Base-by-base conservation (phyloP, 2,113 vertebrate species). In the Hassar affinis region DNA sequence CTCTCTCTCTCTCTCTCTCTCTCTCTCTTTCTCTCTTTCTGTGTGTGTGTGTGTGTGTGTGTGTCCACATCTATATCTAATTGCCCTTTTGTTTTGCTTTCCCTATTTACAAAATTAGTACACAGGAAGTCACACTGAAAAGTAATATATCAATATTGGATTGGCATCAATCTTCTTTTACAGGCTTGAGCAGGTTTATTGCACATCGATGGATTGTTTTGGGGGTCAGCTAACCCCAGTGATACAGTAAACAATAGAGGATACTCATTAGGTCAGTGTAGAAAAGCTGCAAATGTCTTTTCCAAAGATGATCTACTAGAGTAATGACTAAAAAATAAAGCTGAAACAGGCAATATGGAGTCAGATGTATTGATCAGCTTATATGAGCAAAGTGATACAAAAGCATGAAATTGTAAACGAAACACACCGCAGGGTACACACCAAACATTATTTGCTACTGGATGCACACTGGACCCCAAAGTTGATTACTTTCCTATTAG, bases 141-240 rank as follows among this genome's bases (percentile, higher is more conserved):
- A 61, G 52, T 78, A 30, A 86, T 86, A 82, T 59, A 87, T 88
- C 80, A 62, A 30, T 76, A 86, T 87, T 85, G 86, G 83, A 85
- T 87, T 86, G 83, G 72, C 83, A 87, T 89, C 86, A 85, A 86
- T 89, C 86, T 86, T 84, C 17, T 33, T 22, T 47, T 78, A 35
- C 68, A 62, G 49, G 78, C 84, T 64, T 75, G 82, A 57, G 80
- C 75, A 84, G 57, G 38, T 86, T 84, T 86, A 88, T 89, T 86
- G 82, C 79, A 56, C 68, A 57, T 86, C 85, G 75, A 82, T 87
- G 80, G 79, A 86, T 88, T 87, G 64, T 89, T 78, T 77, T 27
- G 76, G 77, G 75, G 78, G 84, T 80, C 75, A 74, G 84, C 79
- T 85, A 83, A 86, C 83, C 80, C 80, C 76, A 25, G 83, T 49